A percentile compares a stretch with the other conserved stretches of the same genome.
Evolutionary conservation across 1,140 invertebrate genomes (phyloP).

Genomic region (Polypedilum vanderplanki): DNA sequence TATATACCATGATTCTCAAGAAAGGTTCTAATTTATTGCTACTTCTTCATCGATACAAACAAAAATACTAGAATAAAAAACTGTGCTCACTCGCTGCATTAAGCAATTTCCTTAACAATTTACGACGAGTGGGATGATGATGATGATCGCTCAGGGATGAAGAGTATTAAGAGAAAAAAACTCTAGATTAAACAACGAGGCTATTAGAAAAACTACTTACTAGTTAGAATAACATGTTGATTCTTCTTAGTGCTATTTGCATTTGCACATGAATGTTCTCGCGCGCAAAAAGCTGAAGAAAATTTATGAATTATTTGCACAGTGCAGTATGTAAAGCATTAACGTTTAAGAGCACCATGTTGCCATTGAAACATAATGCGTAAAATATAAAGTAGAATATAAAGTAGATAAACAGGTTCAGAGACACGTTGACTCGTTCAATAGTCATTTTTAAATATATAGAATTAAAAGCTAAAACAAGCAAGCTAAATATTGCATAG

Average conservation of each 20-base stretch:
- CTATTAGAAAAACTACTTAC: neutral
- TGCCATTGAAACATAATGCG: neutral
- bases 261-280: neutral
- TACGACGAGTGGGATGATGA: constrained; percentile 22
- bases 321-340: neutral
- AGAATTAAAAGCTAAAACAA: no score
- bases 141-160: neutral
- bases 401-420: constrained; percentile 21
- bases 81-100: neutral
- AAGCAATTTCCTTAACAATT: neutral
- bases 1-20: neutral
- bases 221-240: neutral
- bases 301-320: constrained; percentile 26
- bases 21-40: constrained; percentile 1
- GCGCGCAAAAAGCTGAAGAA: neutral
- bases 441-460: no score
- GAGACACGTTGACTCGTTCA: neutral
- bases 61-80: constrained; percentile 16
- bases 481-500: no score
- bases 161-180: neutral
- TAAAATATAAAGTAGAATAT: neutral
- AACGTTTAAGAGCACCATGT: neutral
- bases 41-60: neutral
- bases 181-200: neutral
- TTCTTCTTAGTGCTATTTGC: neutral